Evolutionary conservation across 2,113 vertebrate genomes (phyloP).

Genomic region (Etheostoma spectabile): DNA sequence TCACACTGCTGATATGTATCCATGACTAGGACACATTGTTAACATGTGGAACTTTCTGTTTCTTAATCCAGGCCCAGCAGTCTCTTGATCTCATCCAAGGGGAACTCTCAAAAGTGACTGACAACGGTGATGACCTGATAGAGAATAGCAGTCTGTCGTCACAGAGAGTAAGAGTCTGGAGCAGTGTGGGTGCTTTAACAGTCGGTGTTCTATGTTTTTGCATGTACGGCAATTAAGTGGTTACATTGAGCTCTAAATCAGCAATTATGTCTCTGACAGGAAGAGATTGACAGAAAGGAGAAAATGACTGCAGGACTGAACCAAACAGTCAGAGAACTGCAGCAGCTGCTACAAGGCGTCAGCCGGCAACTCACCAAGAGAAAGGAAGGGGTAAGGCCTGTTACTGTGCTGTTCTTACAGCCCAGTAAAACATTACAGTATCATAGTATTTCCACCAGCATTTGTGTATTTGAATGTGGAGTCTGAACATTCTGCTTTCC

Average conservation of each 20-base stretch:
- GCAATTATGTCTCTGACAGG: slow-evolving; percentile 78
- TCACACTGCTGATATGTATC: not conserved
- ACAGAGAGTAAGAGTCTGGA: slow-evolving; percentile 84
- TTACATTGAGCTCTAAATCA: not conserved
- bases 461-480: not conserved
- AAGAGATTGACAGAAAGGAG: slow-evolving; percentile 89
- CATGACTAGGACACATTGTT: not conserved
- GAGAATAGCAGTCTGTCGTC: slow-evolving; percentile 91
- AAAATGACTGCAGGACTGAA: slow-evolving; percentile 88
- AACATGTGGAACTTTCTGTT: slow-evolving; percentile 11
- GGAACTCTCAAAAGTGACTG: slow-evolving; percentile 90
- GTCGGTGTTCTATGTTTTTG: not conserved
- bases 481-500: slow-evolving; percentile 20
- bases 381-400: slow-evolving; percentile 58
- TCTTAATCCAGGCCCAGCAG: slow-evolving; percentile 89
- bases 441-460: not conserved
- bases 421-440: not conserved
- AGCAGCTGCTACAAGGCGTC: slow-evolving; percentile 91
- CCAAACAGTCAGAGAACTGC: slow-evolving; percentile 92
- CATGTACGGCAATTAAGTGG: not conserved
- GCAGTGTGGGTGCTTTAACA: not conserved
- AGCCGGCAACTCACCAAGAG: slow-evolving; percentile 89
- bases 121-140: slow-evolving; percentile 87
- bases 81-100: slow-evolving; percentile 93
- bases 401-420: not conserved